Evolutionary conservation across 1,140 invertebrate genomes (phyloP).

Genomic region (Anastrepha obliqua): DNA sequence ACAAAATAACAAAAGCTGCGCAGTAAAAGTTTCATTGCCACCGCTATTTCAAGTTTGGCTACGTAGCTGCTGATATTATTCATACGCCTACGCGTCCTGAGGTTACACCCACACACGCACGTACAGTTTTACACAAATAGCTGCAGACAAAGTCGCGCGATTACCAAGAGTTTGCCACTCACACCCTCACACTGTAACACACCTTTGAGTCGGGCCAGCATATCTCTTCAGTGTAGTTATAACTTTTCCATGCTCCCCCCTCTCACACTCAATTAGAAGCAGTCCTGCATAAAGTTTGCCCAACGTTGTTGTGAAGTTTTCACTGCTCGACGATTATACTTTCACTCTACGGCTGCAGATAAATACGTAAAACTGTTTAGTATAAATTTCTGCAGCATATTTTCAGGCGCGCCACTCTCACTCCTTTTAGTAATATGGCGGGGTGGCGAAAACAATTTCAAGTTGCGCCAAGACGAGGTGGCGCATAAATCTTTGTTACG

Average conservation of each 20-base stretch:
- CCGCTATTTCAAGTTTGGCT: not conserved
- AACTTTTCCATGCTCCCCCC: no score
- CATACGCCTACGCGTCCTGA: not conserved
- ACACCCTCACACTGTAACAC: no score
- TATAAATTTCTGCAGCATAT: conserved; percentile 25
- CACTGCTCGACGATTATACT: conserved; percentile 8
- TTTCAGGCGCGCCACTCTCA: not conserved
- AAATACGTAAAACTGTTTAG: conserved; percentile 39
- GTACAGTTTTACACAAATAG: not conserved
- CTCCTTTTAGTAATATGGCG: not conserved
- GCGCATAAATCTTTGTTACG: conserved; percentile 48
- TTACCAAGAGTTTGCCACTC: no score
- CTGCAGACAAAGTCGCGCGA: not conserved
- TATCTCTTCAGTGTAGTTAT: no score
- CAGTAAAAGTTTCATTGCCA: conserved; percentile 25
- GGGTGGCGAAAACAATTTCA: conserved; percentile 31
- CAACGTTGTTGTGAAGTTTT: not conserved
- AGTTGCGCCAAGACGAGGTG: conserved; percentile 7
- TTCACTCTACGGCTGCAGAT: conserved; percentile 33
- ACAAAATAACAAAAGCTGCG: not conserved
- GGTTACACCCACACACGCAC: not conserved
- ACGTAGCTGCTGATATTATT: conserved; percentile 13
- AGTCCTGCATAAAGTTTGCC: not conserved
- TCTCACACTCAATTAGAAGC: no score
- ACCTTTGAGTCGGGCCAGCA: no score